Base-by-base conservation (phyloP, 2,113 vertebrate genomes). In the Anoura caudifer region DNA sequence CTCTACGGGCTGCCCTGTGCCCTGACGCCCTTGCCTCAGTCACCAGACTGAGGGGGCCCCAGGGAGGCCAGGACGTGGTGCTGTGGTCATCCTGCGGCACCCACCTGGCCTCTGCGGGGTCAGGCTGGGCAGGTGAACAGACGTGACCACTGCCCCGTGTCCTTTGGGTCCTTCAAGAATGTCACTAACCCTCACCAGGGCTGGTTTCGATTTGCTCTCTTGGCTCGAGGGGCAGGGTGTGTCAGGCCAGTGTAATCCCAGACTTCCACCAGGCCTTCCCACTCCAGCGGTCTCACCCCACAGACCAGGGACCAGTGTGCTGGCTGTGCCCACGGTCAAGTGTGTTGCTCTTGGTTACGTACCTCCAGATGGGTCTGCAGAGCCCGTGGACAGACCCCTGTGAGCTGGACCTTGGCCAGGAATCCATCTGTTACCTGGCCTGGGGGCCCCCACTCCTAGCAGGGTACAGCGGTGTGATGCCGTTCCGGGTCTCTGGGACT, bases 371-470 rank as follows among this genome's bases (percentile, higher is more conserved):
- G 47, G 26, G 31, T 24, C 50, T 45, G 19, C 4, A 12, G 24
- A 61, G 22, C 28, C 72, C 3, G 7, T 12, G 31, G 20, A n/a
- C 1, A 3, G 6, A 36, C 12, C 52, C 31, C 28, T 7, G 3
- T 20, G 45, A 50, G 17, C 38, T 2, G 14, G 50, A 36, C 56
- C 41, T 67, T 36, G 50, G 43, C 26, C 8, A 2, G 2, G 76
- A 38, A 69, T 59, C 24, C 24, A 4, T 28, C 41, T 54, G 20
- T 31, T 63, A 28, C 28, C 73, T 38, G n/a, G 24, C 26, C 50
- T 28, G 59, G 0, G 4, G 11, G 8, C 3, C 38, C 59, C 33
- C 2, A 0, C n/a, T 45, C 12, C 28, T 52, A 54, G 20, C 6
- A 26, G 9, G 38, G 10, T 1, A 20, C n/a, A 12, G 11, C 36